These are phyloP conservation scores for Nephrotoma flavescens DNA, from an alignment of 2,888 invertebrate species.

Conservation along the genomic window DNA sequence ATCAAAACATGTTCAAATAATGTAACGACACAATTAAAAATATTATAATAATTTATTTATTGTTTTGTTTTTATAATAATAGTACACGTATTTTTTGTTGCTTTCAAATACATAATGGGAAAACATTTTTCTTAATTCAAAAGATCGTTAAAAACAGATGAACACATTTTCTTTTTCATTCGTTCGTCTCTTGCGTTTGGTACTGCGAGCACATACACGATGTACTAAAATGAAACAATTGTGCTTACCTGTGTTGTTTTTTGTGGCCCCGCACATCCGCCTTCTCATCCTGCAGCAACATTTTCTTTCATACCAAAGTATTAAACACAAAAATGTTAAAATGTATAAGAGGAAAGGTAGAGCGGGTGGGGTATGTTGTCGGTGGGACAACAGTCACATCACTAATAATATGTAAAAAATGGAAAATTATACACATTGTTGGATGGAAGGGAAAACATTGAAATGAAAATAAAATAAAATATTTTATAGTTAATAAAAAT, in stretches of 20 bases:
- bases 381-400: background rate
- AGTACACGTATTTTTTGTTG: background rate
- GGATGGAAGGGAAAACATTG: background rate
- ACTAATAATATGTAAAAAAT: background rate
- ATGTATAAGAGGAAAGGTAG: background rate
- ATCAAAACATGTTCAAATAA: background rate
- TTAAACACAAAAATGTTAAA: background rate
- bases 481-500: background rate
- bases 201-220: background rate
- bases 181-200: background rate
- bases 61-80: background rate
- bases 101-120: background rate
- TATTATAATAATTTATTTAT: background rate
- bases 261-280: background rate
- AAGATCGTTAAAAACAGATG: background rate
- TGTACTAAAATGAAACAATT: background rate
- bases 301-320: background rate
- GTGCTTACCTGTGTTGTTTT: background rate
- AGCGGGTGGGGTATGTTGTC: background rate
- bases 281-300: background rate
- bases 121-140: background rate
- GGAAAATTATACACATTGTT: background rate
- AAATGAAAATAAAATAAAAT: background rate
- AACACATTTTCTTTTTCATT: background rate
- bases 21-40: background rate